These are phyloP conservation scores for Apoda limacodes DNA, from an alignment of 2,888 invertebrate genomes.

Conservation along the genomic window DNA sequence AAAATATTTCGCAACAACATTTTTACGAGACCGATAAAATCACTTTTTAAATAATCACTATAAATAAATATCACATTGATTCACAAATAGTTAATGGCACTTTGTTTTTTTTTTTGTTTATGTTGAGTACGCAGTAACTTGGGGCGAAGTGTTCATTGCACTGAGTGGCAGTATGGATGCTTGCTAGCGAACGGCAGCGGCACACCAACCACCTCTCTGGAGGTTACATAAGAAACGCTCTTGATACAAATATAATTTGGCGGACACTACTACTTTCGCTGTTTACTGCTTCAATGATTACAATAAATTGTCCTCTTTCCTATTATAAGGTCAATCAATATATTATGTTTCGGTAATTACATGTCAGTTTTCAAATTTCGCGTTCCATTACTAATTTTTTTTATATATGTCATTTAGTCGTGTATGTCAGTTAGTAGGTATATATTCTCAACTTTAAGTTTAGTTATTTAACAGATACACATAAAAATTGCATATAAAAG, in stretches of 20 bases:
- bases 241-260: slow-evolving; percentile 68
- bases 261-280: slow-evolving; percentile 66
- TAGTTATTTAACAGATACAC: too few species aligned
- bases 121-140: background rate
- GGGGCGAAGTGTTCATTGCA: background rate
- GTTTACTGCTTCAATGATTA: slow-evolving; percentile 30
- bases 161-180: background rate
- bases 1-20: background rate
- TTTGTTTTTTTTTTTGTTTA: background rate
- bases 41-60: background rate
- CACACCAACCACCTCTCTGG: slow-evolving; percentile 29
- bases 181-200: slow-evolving; percentile 28
- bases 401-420: too few species aligned
- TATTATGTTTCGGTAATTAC: background rate
- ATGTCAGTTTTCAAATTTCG: background rate
- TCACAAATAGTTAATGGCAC: background rate
- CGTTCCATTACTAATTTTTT: too few species aligned
- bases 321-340: too few species aligned
- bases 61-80: background rate
- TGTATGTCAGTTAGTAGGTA: too few species aligned
- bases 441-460: too few species aligned
- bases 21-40: background rate
- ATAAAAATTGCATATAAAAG: too few species aligned
- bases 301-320: slow-evolving; percentile 21
- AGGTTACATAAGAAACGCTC: slow-evolving; percentile 53